Conservation (phyloP, 2,797 vertebrate species). For the Chiroxiphia lanceolata region DNA sequence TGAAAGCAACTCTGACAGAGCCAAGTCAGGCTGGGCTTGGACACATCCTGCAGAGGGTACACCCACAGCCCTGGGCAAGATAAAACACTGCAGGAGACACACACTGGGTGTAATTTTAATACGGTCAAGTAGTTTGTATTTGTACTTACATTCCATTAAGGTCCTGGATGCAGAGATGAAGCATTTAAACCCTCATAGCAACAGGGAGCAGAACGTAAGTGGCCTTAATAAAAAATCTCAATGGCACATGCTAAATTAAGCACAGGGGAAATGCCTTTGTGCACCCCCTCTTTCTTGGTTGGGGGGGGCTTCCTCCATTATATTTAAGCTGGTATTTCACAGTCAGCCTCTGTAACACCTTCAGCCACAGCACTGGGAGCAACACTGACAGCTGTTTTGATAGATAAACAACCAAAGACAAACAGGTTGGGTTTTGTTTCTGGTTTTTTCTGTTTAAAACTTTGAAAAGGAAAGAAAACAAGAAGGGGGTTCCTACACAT, state of each 20-base stretch:
- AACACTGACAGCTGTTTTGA: not conserved
- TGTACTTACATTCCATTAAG: not conserved
- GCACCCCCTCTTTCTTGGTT: rapidly evolving
- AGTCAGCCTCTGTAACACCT: not conserved
- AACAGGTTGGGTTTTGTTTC: not conserved
- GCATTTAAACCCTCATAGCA: not conserved
- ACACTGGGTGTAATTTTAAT: not conserved
- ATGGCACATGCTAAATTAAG: not conserved
- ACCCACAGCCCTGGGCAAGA: not conserved
- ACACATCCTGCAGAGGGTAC: not conserved
- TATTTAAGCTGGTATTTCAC: not conserved
- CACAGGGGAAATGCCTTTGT: not conserved
- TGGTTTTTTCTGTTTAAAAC: not conserved
- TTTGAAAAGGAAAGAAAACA: not conserved
- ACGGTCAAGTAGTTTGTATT: not conserved
- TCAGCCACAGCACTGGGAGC: not conserved
- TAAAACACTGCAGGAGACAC: not conserved
- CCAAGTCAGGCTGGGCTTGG: not conserved
- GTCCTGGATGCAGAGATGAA: not conserved
- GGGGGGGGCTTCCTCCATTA: not conserved
- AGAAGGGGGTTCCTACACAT: not conserved
- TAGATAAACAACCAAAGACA: not conserved
- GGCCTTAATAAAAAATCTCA: not conserved
- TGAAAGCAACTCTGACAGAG: not conserved
- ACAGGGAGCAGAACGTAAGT: not conserved